Base-by-base conservation (phyloP, 2,797 vertebrate genomes). In the Sebastes iracundus region DNA sequence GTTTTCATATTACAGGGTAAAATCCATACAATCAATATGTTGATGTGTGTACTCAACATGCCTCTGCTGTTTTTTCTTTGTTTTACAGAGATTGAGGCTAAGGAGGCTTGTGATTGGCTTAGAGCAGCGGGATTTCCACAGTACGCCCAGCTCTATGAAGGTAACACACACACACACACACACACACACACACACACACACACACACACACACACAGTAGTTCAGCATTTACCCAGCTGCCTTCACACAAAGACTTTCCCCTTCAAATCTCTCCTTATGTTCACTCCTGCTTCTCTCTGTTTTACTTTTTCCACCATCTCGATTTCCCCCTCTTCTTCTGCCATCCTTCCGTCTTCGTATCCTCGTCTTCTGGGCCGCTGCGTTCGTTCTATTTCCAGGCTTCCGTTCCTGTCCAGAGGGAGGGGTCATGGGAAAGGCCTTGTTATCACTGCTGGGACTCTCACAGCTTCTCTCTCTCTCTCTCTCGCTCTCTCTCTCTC, bases 61-160 rank as follows among this genome's bases (percentile, higher is more conserved):
- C 11, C 1, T 84, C 27, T 38, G 16, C 32, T 66, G 46, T 30
- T 83, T 66, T 20, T 72, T 85, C 2, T 94, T 56, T 88, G 67
- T 60, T 92, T 89, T 80, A 11, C 93, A 99, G 98, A 99, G 95
- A 97, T 98, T 1, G 98, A 99, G 87, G 98, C 97, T 1, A 99
- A 98, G 88, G 98, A 98, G 93, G 97, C 97, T 73, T 99, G 98
- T 76, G 97, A 98, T 92, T 99, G 98, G 98, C 94, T 99, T 72
- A 95, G 97, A 83, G 98, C 98, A 5, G 97, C 98, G 2, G 98
- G 98, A 80, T 99, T 99, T 94, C 98, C 98, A 80, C 98, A 99
- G 46, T 99, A 99, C 27, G 97, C 97, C 73, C 98, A 99, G 88
- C 94, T 99, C 30, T 99, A 98, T 79, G 97, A 99, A 95, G 96